Percentiles rank a stretch among this genome's conserved stretches.
Conservation (phyloP, 2,888 invertebrate species). For the Euplexia lucipara region DNA sequence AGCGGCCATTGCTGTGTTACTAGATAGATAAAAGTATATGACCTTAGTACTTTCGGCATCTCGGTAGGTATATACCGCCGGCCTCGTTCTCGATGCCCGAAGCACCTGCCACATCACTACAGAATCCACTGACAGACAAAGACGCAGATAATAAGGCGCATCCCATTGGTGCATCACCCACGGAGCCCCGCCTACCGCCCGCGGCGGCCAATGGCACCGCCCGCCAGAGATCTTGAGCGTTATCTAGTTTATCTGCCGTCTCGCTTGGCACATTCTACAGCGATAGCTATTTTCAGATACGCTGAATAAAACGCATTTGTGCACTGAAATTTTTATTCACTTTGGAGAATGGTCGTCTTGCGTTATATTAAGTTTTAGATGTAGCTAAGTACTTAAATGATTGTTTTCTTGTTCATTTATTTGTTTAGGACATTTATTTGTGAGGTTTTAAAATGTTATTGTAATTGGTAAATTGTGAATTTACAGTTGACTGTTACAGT, state of each 20-base stretch:
- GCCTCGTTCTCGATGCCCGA: conserved; percentile 59
- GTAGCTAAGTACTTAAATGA: too few species aligned
- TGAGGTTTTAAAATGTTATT: too few species aligned
- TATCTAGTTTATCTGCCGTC: conserved; percentile 90
- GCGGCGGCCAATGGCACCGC: conserved; percentile 82
- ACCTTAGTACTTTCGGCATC: conserved; percentile 42
- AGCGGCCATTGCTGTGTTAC: conserved; percentile 29
- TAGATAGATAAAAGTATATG: conserved; percentile 14
- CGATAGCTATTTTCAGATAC: conserved; percentile 83
- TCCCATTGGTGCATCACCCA: conserved; percentile 92
- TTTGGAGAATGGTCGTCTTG: conserved; percentile 48
- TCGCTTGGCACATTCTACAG: conserved; percentile 82
- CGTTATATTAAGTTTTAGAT: conserved; percentile 20
- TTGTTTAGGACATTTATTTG: neutral
- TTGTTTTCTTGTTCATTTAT: neutral
- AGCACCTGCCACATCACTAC: conserved; percentile 78
- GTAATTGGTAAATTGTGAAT: neutral
- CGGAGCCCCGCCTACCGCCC: conserved; percentile 85
- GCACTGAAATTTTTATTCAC: conserved; percentile 60
- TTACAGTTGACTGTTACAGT: neutral
- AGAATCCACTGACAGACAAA: conserved; percentile 90
- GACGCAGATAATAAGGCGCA: conserved; percentile 90
- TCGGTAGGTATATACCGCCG: conserved; percentile 47
- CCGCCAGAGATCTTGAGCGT: conserved; percentile 91
- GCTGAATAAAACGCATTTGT: conserved; percentile 61